Evolutionary conservation across 2,888 invertebrate genomes (phyloP), one percentile per base, ranked within the genome.

Genomic region (Chamaedrilus cognettii): DNA sequence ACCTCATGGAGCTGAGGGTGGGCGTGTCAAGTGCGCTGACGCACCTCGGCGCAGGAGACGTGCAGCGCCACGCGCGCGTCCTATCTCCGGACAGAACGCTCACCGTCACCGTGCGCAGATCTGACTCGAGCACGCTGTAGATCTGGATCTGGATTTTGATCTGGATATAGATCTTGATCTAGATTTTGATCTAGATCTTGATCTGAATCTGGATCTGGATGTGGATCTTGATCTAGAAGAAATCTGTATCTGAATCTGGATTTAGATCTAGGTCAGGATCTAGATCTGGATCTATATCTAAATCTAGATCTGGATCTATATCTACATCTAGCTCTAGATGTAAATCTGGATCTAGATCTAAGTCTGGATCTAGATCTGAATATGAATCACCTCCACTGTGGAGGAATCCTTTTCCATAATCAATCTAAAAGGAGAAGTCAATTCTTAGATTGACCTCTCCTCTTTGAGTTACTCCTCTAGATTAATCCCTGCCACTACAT

Each of bases 1-100:
- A 87, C 77, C 83, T 90, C 65, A 89, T 89, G 83, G 89, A 89
- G 55, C 30, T 71, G 35, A 64, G 67, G 42, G 58, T 69, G 19
- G 69, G 69, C 55, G 50, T 65, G 5, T 69, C 71, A 1, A 30
- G 35, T 0, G 67, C 70, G 23, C 34, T 60, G 19, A 28, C 49
- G 19, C 49, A 35, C 23, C 35, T 52, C 32, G 51, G 49, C 11
- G 33, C 31, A 26, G 26, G 23, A 3, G n/a, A n/a, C 34, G 32
- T 28, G n/a, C n/a, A 51, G 0, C 51, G 30, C 30, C 26, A 35
- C 34, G 32, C 31, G 11, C 59, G 15, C 7, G 26, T 30, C 42
- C 11, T 52, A 26, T 52, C 55, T 7, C 55, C 28, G 11, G 55
- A 52, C 7, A 7, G 55, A 19, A 11, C 7, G 15, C 55, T 52